Percentiles rank a stretch among this genome's conserved stretches.
phyloP scores from a whole-genome alignment of 2,797 vertebrate genomes.

The Parauchenoglanis punctatus region DNA sequence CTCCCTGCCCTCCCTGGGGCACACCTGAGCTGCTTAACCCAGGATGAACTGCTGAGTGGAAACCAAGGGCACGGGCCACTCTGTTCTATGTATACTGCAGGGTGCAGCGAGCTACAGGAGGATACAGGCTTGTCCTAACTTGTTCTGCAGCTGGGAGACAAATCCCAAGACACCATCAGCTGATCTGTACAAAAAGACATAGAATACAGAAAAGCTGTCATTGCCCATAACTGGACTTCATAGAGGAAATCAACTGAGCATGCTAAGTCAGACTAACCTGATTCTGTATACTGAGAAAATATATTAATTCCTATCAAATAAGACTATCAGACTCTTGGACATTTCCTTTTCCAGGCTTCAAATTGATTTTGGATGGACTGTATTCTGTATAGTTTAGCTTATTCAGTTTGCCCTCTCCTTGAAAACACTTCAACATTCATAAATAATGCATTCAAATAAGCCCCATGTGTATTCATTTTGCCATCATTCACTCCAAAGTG shows the following conservation, averaged over 20 bases:
- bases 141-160: slow-evolving; percentile 41
- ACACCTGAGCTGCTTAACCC: slow-evolving; percentile 67
- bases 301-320: not conserved
- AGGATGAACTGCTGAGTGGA: slow-evolving; percentile 62
- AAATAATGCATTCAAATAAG: slow-evolving; percentile 43
- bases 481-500: slow-evolving; percentile 6
- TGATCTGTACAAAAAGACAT: slow-evolving; percentile 67
- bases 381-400: not conserved
- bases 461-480: slow-evolving; percentile 25
- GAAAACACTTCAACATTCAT: slow-evolving; percentile 43
- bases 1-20: slow-evolving; percentile 75
- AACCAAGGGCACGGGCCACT: slow-evolving; percentile 49
- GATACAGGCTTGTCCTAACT: slow-evolving; percentile 49
- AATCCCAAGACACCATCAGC: slow-evolving; percentile 55
- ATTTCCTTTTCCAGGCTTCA: not conserved
- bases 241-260: slow-evolving; percentile 23
- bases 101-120: slow-evolving; percentile 37
- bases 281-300: not conserved
- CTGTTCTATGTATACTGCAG: slow-evolving; percentile 34
- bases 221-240: slow-evolving; percentile 33
- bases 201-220: slow-evolving; percentile 52
- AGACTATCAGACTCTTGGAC: not conserved
- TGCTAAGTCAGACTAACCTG: not conserved
- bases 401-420: slow-evolving; percentile 43
- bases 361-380: not conserved